Base-by-base conservation (phyloP, 2,113 vertebrate genomes). In the Stegastes partitus region DNA sequence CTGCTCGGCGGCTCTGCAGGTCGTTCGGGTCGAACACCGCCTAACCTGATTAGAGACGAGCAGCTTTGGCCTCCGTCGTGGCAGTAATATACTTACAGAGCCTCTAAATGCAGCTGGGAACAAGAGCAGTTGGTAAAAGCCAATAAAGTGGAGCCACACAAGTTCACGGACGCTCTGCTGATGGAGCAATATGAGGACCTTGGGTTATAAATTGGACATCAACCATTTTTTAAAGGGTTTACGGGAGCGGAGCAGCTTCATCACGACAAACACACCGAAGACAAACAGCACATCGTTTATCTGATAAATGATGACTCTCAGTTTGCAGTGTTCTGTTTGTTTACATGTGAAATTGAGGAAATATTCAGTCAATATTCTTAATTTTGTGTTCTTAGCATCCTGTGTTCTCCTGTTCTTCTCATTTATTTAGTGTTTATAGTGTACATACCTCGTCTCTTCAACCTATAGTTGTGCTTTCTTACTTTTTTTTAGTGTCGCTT, bases 71-170 rank as follows among this genome's bases (percentile, higher is more conserved):
- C 74, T 23, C 64, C 67, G 74, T 50, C 79, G 16, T 53, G 63
- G 50, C 89, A 61, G 62, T 90, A 91, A 92, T 79, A 54, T n/a
- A 89, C 71, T 92, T 87, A 87, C 75, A 44, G 51, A n/a, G 45
- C 69, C 69, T 82, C 67, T 82, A 87, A 87, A 77, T 83, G 68
- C 83, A 77, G 21, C 26, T 58, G 68, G 57, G 57, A 67, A 63
- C 3, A 4, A 73, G 55, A 28, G 50, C 9, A 79, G 87, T 83
- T 53, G 58, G 61, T 79, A 85, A 88, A 82, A 89, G 70, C 51
- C 76, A 70, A 39, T 75, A 63, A 82, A 67, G 66, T 45, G 28
- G 42, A 81, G 73, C 37, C 9, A 0, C 68, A n/a, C 54, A 34
- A 50, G 34, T 55, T 78, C 71, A 44, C 6, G 14, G 66, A 49